These are phyloP conservation scores for Diarsia dahlii DNA, from an alignment of 2,888 invertebrate species.

Conservation along the genomic window DNA sequence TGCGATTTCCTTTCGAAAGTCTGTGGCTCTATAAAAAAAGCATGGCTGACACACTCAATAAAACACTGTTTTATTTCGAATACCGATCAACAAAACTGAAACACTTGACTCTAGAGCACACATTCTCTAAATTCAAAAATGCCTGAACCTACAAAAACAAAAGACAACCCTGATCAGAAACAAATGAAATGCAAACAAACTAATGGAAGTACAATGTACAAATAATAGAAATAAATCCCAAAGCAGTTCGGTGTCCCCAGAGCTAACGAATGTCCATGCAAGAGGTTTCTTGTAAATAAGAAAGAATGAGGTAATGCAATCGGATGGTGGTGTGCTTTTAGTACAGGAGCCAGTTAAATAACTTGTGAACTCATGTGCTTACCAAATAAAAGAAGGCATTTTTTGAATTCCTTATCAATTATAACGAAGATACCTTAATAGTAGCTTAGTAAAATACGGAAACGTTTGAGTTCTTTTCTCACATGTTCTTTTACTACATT, in stretches of 20 bases:
- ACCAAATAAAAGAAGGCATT: background rate
- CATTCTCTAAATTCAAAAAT: slow-evolving; percentile 25
- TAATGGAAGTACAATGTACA: slow-evolving; percentile 53
- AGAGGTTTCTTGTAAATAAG: slow-evolving; percentile 74
- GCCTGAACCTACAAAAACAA: slow-evolving; percentile 25
- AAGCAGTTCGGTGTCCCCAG: slow-evolving; percentile 53
- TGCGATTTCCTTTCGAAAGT: background rate
- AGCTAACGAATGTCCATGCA: slow-evolving; percentile 65
- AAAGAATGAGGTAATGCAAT: slow-evolving; percentile 74
- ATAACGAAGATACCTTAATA: background rate
- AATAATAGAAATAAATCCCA: slow-evolving; percentile 57
- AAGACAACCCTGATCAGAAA: slow-evolving; percentile 29
- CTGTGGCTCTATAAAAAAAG: background rate
- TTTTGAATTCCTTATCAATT: background rate
- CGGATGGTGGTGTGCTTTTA: slow-evolving; percentile 53
- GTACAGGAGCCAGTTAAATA: background rate
- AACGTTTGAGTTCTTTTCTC: background rate
- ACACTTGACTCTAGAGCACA: background rate
- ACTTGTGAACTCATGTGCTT: background rate
- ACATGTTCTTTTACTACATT: background rate
- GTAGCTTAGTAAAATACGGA: background rate
- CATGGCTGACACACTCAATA: background rate
- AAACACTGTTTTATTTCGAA: slow-evolving; percentile 4
- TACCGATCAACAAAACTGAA: background rate
- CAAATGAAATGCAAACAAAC: slow-evolving; percentile 59